These are phyloP conservation scores for Hypothenemus hampei DNA, from an alignment of 1,140 invertebrate genomes.

Conservation along the genomic window DNA sequence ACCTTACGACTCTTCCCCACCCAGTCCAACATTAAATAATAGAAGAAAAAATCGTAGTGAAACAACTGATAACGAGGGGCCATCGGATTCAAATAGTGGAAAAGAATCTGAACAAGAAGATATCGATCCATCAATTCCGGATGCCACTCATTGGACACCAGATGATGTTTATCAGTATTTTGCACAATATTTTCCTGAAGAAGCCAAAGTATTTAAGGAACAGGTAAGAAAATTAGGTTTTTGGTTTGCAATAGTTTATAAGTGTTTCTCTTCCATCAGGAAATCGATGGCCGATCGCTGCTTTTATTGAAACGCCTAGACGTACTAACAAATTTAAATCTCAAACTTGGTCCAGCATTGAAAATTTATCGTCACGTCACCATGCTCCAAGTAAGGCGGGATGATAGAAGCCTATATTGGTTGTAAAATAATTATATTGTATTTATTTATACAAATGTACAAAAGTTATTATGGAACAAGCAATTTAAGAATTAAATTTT, in stretches of 20 bases:
- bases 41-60: slow-evolving; percentile 27
- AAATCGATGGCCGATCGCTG: slow-evolving; percentile 81
- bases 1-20: slow-evolving; percentile 27
- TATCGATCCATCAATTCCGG: slow-evolving; percentile 66
- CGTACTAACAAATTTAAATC: slow-evolving; percentile 68
- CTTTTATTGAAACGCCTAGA: slow-evolving; percentile 74
- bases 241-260: background rate
- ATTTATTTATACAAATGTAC: no score
- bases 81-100: slow-evolving; percentile 37
- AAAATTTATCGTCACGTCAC: slow-evolving; percentile 78
- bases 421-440: slow-evolving; percentile 15
- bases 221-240: slow-evolving; percentile 54
- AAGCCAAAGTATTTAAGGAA: slow-evolving; percentile 71
- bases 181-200: slow-evolving; percentile 64
- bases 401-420: slow-evolving; percentile 59
- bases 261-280: slow-evolving; percentile 50
- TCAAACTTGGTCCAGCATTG: slow-evolving; percentile 79
- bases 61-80: slow-evolving; percentile 22
- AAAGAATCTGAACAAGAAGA: slow-evolving; percentile 40
- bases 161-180: slow-evolving; percentile 81
- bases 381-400: slow-evolving; percentile 62
- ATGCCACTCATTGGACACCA: slow-evolving; percentile 73
- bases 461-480: no score
- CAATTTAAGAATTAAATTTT: no score
- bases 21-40: slow-evolving; percentile 41